Evolutionary conservation across 2,113 vertebrate genomes (phyloP).

Genomic region (Isurus oxyrinchus): DNA sequence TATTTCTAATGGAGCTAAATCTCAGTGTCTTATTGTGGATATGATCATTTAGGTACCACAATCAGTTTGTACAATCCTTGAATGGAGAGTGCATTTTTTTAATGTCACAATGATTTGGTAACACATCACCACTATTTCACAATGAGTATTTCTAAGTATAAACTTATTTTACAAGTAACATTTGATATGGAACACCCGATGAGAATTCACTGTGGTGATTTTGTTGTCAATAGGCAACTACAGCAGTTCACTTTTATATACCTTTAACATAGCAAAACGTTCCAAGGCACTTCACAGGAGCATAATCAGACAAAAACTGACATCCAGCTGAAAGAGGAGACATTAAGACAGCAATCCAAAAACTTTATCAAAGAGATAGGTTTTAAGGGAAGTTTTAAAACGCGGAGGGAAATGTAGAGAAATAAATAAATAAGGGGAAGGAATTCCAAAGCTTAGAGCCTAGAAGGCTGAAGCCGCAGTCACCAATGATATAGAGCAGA

Average conservation of each 20-base stretch:
- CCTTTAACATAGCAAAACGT: background rate
- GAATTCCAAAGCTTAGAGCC: background rate
- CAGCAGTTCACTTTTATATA: background rate
- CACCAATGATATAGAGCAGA: background rate
- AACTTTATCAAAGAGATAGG: background rate
- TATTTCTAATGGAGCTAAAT: background rate
- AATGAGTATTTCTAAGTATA: background rate
- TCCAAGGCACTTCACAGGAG: background rate
- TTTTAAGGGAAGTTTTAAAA: background rate
- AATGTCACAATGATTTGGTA: background rate
- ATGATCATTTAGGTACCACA: background rate
- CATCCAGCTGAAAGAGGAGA: too few species aligned
- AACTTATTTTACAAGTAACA: background rate
- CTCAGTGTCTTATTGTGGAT: background rate
- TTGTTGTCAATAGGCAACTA: background rate
- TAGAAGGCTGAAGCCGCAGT: background rate
- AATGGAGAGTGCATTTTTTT: background rate
- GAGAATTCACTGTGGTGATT: background rate
- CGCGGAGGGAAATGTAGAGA: background rate
- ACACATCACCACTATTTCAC: background rate
- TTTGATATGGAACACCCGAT: background rate
- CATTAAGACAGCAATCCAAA: background rate
- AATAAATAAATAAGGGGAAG: background rate
- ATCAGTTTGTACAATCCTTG: background rate
- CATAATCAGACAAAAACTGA: background rate